Conservation (phyloP, 2,888 invertebrate genomes). For the Thumatha senex region DNA sequence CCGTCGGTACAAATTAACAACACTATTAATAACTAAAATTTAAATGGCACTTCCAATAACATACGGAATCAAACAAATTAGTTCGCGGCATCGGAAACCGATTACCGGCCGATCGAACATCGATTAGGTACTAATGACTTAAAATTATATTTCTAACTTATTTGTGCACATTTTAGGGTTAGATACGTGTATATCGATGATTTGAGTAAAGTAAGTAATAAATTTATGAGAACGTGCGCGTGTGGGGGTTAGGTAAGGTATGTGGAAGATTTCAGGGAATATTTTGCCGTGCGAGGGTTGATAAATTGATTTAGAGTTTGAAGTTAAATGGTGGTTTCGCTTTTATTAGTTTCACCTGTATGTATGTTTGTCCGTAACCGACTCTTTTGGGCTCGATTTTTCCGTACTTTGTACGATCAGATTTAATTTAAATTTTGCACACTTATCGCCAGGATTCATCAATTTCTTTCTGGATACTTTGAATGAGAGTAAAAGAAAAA, state of each 20-base stretch:
- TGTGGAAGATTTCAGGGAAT: no score
- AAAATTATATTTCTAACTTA: constrained; percentile 42
- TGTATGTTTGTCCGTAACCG: no score
- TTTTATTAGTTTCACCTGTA: not conserved
- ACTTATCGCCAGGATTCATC: no score
- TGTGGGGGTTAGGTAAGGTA: not conserved
- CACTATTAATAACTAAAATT: constrained; percentile 20
- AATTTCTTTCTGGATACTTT: no score
- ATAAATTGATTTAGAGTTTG: not conserved
- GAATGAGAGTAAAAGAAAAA: no score
- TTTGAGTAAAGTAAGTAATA: not conserved
- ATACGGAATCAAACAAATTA: constrained; percentile 47
- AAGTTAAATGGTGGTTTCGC: not conserved
- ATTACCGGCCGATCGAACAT: constrained; percentile 39
- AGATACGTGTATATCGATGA: constrained; percentile 2
- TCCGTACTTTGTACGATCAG: no score
- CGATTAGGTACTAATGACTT: constrained; percentile 45
- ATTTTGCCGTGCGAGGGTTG: no score
- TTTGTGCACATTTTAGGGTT: constrained; percentile 10
- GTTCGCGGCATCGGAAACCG: constrained; percentile 48
- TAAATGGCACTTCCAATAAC: constrained; percentile 22
- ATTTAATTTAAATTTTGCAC: no score
- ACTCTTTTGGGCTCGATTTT: no score
- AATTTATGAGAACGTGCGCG: no score
- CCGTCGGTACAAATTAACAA: constrained; percentile 8